Base-by-base conservation (phyloP, 2,797 vertebrate genomes). In the Pseudomugil tenellus region DNA sequence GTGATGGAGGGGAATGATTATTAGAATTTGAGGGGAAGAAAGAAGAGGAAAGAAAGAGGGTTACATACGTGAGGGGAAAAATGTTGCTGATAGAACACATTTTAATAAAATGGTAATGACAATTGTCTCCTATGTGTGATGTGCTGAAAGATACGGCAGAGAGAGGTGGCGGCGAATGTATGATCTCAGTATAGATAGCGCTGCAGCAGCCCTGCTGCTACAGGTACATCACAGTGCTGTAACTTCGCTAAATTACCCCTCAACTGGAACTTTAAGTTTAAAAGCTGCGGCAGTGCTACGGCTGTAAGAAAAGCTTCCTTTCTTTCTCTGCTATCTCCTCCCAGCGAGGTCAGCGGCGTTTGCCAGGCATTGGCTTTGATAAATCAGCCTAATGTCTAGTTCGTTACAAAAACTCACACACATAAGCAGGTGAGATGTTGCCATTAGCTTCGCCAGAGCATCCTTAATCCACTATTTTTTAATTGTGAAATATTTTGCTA, bases 101-200 rank as follows among this genome's bases (percentile, higher is more conserved):
- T 92, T 85, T 88, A 89, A 90, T 92, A 86, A 89, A 91, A 89
- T 77, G 84, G 72, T 91, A 87, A 92, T 92, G 91, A 82, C 90
- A 86, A 89, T 91, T 90, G 92, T 92, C 87, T 90, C 88, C 79
- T 65, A 37, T 61, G 76, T 71, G 74, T 21, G 83, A 90, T 90
- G 64, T 67, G 67, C 59, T 31, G 58, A 72, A 75, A 84, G 87
- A 90, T 83, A 77, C 17, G 67, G 31, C 59, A 69, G 70, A 70
- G 52, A 72, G 72, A 77, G 72, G 60, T 76, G 74, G 76, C 46
- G 3, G 69, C 11, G 61, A 31, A 56, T 52, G 54, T 80, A 84
- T 76, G 86, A 91, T 87, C 77, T 63, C 16, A 9, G 65, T 48
- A 14, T 35, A 81, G 85, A 86, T 87, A 85, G 59, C 54, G 69